phyloP scores from a whole-genome alignment of 2,113 vertebrate genomes.

The Picathartes gymnocephalus region DNA sequence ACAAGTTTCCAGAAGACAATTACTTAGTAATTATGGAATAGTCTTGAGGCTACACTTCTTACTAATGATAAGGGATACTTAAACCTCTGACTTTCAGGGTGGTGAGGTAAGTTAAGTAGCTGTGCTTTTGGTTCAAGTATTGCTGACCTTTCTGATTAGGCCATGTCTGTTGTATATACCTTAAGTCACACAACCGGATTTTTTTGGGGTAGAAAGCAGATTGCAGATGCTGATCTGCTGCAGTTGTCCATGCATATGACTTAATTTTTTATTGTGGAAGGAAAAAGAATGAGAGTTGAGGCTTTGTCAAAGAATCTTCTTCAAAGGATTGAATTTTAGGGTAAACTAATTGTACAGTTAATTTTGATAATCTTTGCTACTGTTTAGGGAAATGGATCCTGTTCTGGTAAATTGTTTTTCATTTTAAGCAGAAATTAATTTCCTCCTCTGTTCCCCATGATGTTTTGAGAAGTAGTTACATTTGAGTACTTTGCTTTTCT shows the following conservation, averaged over 20 bases:
- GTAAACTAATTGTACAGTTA: background rate
- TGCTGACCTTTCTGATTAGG: background rate
- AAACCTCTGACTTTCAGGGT: background rate
- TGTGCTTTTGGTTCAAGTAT: background rate
- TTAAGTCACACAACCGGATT: background rate
- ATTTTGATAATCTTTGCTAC: background rate
- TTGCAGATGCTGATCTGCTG: background rate
- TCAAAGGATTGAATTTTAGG: background rate
- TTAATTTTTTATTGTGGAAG: background rate
- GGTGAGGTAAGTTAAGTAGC: background rate
- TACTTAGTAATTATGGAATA: background rate
- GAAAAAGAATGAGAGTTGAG: background rate
- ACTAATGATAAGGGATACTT: no score
- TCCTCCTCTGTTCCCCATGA: rapidly evolving
- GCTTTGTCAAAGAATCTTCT: background rate
- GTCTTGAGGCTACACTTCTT: background rate
- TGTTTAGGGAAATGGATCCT: background rate
- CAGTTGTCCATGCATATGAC: background rate
- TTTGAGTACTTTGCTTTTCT: background rate
- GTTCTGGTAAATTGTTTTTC: background rate
- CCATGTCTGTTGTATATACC: background rate
- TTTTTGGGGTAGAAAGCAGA: background rate
- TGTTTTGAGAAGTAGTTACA: background rate
- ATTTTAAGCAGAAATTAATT: background rate
- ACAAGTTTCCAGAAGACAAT: background rate